These are phyloP conservation scores for Noturus placidus DNA, from an alignment of 2,113 vertebrate genomes.

Conservation along the genomic window DNA sequence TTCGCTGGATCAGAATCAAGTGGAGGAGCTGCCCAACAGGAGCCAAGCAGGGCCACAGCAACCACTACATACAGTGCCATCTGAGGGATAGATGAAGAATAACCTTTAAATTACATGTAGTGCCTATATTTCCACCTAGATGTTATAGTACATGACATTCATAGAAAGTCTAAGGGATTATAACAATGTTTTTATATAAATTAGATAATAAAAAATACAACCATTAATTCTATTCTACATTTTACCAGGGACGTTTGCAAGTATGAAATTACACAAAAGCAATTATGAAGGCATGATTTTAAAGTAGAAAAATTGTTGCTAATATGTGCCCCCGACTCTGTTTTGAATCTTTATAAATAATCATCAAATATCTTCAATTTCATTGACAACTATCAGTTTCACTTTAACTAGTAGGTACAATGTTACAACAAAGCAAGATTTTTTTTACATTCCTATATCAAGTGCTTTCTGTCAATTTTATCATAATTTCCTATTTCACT, in stretches of 20 bases:
- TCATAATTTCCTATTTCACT: neutral
- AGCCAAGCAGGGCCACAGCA: conserved; percentile 44
- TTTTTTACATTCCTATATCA: neutral
- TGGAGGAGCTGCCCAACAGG: conserved; percentile 48
- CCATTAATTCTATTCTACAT: neutral
- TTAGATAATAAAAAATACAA: neutral
- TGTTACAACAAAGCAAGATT: neutral
- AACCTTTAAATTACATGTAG: neutral
- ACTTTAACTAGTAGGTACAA: neutral
- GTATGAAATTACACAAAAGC: neutral
- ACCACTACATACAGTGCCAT: conserved; percentile 47
- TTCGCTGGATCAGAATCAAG: conserved; percentile 16
- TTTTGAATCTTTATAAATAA: neutral
- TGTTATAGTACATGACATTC: neutral
- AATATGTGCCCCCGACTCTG: neutral
- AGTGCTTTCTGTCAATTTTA: neutral
- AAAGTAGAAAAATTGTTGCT: neutral
- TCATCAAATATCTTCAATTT: neutral
- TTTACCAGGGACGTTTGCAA: neutral
- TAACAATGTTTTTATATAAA: neutral
- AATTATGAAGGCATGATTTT: neutral
- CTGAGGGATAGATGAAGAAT: conserved; percentile 29
- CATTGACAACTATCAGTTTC: neutral
- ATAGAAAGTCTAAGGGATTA: neutral
- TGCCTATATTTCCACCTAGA: neutral